These are phyloP conservation scores for Threskiornis aethiopicus DNA, from an alignment of 2,797 vertebrate species.

Conservation along the genomic window DNA sequence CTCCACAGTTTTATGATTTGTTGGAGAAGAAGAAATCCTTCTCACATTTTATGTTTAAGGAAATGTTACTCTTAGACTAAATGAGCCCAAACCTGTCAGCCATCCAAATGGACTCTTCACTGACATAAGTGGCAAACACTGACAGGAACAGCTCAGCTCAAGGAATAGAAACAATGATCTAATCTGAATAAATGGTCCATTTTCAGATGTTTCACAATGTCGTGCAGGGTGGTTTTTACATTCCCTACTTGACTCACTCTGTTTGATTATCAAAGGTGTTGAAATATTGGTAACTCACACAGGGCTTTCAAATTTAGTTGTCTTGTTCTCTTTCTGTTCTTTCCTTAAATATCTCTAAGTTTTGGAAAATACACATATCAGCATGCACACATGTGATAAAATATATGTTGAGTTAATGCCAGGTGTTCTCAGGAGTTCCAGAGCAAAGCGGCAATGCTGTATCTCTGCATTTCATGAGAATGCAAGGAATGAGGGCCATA, in stretches of 20 bases:
- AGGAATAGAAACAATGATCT: conserved; percentile 13
- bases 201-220: neutral
- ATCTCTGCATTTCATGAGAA: neutral
- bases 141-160: conserved; percentile 2
- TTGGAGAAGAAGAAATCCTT: neutral
- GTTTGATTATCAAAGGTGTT: neutral
- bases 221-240: neutral
- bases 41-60: conserved; percentile 24
- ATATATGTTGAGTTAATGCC: rapidly evolving
- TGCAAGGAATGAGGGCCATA: neutral
- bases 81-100: conserved; percentile 11
- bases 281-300: neutral
- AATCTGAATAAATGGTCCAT: neutral
- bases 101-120: conserved; percentile 17
- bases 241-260: neutral
- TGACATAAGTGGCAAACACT: neutral
- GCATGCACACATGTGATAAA: neutral
- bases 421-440: neutral
- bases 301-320: rapidly evolving
- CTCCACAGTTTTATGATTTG: neutral
- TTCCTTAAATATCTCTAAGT: neutral
- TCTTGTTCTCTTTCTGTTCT: neutral
- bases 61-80: neutral
- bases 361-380: neutral
- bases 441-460: neutral